Evolutionary conservation across 64 coral and sea anemone species (phyloP), one percentile per base, ranked within the genome.

Genomic region (Montipora cactus): DNA sequence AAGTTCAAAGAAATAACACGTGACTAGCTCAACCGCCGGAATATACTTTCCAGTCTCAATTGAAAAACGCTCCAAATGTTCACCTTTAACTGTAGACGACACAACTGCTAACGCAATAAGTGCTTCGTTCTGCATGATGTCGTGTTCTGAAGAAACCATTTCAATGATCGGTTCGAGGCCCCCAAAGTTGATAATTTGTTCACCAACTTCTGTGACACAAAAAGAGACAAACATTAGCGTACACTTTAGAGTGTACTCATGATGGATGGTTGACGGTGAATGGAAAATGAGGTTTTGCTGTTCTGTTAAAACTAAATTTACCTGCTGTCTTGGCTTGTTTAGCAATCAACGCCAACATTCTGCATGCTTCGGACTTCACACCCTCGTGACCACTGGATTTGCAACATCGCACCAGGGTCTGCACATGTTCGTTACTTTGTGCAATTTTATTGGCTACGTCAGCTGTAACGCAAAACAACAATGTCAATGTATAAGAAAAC

Each of bases 41-140:
- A 37, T 37, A 37, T 37, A 37, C 37, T 37, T 37, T 37, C 37
- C 37, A 37, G 37, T 37, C 37, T 37, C 37, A 37, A 37, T 37
- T 37, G 37, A 37, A 37, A 37, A 37, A 37, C 37, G 37, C 37
- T 37, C 37, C 37, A 37, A 37, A 37, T 37, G 37, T 61, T 52
- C 69, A 97, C 95, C 87, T 94, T 90, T 91, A 1, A 97, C 79
- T 9, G 83, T 90, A 23, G 95, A 85, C 5, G 89, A 93, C 15
- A 97, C 69, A 2, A 97, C 57, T 19, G 95, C 87, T 77, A 97
- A 49, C 3, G 95, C 92, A 66, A 97, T 97, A 21, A 97, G 58
- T 45, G 95, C 95, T 78, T 97, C 95, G 71, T 97, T 97, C 61
- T 97, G 95, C 88, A 97, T 92, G 16, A 97, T 72, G 47, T 76